A percentile compares a stretch with the other conserved stretches of the same genome.
Evolutionary conservation across 2,797 vertebrate species (phyloP).

Genomic region (Peromyscus melanophrys): DNA sequence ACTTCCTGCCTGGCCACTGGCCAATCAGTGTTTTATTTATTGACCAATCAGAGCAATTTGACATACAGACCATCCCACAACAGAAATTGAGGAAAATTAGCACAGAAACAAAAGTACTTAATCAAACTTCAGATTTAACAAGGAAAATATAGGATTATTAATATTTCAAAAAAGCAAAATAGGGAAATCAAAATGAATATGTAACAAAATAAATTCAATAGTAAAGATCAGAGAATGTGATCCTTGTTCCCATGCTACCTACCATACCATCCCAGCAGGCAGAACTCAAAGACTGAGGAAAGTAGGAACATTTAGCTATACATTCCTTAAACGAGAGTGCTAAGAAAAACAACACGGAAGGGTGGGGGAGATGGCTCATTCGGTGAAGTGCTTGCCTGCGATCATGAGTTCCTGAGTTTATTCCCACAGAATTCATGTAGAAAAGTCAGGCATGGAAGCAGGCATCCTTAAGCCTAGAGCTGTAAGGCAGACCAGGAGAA

Average conservation of each 20-base stretch:
- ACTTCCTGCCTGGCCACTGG: too few relatives aligned
- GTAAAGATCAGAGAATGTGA: background rate
- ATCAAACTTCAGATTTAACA: conserved; percentile 33
- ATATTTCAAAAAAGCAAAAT: background rate
- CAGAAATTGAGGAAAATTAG: background rate
- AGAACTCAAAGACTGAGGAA: conserved; percentile 7
- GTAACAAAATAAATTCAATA: conserved; percentile 31
- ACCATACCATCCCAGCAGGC: background rate
- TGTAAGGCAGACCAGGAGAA: background rate
- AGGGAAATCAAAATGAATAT: background rate
- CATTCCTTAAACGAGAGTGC: background rate
- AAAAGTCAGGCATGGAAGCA: background rate
- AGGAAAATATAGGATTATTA: background rate
- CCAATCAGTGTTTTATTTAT: too few relatives aligned
- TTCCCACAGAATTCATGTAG: too few relatives aligned
- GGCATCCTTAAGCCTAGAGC: too few relatives aligned
- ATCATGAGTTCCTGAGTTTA: background rate
- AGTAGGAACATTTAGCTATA: background rate
- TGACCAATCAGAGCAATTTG: too few relatives aligned
- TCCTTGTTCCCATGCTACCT: background rate
- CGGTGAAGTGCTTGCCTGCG: background rate
- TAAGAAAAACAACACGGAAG: background rate
- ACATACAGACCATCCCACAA: too few relatives aligned
- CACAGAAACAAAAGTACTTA: background rate
- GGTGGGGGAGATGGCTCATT: background rate